Conservation (phyloP, 2,113 vertebrate genomes). For the Dicaeum eximium region DNA sequence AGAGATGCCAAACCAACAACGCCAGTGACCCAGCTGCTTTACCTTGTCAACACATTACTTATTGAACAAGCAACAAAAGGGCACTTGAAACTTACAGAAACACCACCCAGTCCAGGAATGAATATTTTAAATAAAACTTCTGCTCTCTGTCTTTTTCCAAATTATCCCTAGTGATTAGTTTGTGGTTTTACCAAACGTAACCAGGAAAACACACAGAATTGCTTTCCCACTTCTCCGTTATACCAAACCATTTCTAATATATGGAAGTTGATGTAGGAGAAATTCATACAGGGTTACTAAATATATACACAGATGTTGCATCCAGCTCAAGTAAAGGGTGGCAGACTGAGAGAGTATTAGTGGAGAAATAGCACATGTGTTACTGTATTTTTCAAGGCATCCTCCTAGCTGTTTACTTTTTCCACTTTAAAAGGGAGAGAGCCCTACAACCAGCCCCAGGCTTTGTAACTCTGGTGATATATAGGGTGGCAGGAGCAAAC, state of each 20-base stretch:
- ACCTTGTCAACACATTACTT: neutral
- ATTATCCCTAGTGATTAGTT: neutral
- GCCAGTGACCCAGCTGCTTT: neutral
- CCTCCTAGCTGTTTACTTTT: neutral
- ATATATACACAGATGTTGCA: neutral
- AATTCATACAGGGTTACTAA: neutral
- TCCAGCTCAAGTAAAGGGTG: neutral
- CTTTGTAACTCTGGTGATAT: neutral
- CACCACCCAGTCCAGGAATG: neutral
- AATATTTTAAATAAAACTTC: neutral
- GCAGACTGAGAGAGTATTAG: neutral
- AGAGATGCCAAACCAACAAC: neutral
- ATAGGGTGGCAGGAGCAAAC: neutral
- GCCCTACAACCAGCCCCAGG: neutral
- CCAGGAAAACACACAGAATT: neutral
- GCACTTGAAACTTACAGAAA: neutral
- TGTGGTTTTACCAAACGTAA: neutral
- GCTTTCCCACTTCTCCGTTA: neutral
- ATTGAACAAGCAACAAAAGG: neutral
- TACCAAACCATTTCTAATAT: neutral
- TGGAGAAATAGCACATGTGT: neutral
- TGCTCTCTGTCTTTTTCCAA: neutral
- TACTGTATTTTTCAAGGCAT: neutral
- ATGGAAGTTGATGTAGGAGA: neutral
- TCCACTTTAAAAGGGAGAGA: neutral